A percentile compares a stretch with the other conserved stretches of the same genome.
Evolutionary conservation across 2,797 vertebrate species (phyloP).

Genomic region (Apogon hyalosoma): DNA sequence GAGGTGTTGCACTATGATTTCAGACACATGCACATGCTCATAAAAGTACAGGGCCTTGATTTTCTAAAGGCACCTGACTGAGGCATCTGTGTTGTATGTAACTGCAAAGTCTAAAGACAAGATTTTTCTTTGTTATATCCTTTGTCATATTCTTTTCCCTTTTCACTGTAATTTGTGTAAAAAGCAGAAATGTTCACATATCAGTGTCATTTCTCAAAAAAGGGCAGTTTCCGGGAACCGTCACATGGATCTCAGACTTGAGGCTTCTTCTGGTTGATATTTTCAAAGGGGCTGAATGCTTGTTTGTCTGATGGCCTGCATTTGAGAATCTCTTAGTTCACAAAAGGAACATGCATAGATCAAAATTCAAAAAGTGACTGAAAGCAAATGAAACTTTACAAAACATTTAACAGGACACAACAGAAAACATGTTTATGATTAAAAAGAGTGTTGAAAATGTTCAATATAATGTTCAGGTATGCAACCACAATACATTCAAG

Average conservation of each 20-base stretch:
- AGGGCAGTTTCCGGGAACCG: slow-evolving; percentile 1
- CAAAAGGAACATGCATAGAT: neutral
- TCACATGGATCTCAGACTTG: neutral
- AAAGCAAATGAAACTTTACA: neutral
- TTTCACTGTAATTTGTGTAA: slow-evolving; percentile 1
- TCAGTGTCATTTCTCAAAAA: neutral
- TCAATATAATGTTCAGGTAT: neutral
- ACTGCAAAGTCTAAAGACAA: slow-evolving; percentile 17
- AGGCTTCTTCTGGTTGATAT: neutral
- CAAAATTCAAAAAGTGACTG: neutral
- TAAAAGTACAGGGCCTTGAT: too few species aligned
- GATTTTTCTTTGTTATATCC: neutral
- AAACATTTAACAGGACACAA: slow-evolving; percentile 1
- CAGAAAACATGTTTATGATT: neutral
- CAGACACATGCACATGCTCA: slow-evolving; percentile 4
- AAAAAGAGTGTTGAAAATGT: neutral
- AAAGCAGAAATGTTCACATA: slow-evolving; percentile 9
- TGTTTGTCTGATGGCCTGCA: slow-evolving; percentile 6
- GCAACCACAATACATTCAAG: neutral
- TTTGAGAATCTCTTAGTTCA: too few species aligned
- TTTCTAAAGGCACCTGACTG: neutral
- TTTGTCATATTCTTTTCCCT: neutral
- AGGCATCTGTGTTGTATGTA: slow-evolving; percentile 7
- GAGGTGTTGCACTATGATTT: slow-evolving; percentile 33
- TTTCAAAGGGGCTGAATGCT: slow-evolving; percentile 2